Evolutionary conservation across 2,797 vertebrate genomes (phyloP), one percentile per base, ranked within the genome.

Genomic region (Toxotes lorentzi): DNA sequence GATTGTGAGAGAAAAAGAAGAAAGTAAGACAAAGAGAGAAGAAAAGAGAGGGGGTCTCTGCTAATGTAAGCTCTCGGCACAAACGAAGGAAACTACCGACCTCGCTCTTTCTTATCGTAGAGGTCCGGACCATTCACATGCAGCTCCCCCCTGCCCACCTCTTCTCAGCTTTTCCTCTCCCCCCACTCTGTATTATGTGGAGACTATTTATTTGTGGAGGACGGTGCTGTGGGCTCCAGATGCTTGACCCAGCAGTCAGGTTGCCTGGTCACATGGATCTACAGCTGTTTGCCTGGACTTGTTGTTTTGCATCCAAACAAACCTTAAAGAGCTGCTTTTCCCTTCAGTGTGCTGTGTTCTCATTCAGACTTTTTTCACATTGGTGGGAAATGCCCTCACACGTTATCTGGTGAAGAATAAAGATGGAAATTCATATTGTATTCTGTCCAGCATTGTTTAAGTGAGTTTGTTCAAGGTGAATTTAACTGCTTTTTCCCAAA

Each of bases 231-330:
- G 88, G 76, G 81, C 83, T 91, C 82, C 92, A 93, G 94, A 94
- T 94, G 94, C 93, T 93, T 94, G 83, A 86, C 87, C 90, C 84
- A 81, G 86, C 91, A 93, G 89, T 89, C 86, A 85, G 76, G 94
- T 96, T 95, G 93, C 95, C 81, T 91, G 87, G 92, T 86, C 90
- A 92, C 90, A 92, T 82, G 66, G 57, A 83, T 83, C 82, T 91
- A 91, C 89, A 88, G 91, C 86, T 86, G 77, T 88, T 91, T 84
- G 78, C 69, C 79, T 82, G 64, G 76, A 80, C 81, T 83, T 78
- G 78, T 79, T 86, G 79, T 82, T 85, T 76, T 85, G 87, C 84
- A 89, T 91, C 84, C 79, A 90, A 88, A 85, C 89, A 82, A 81
- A 86, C 70, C 61, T 77, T 76, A 63, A 83, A 86, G 79, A 70